These are phyloP conservation scores for Hemibagrus guttatus DNA, from an alignment of 2,797 vertebrate species.

Conservation along the genomic window DNA sequence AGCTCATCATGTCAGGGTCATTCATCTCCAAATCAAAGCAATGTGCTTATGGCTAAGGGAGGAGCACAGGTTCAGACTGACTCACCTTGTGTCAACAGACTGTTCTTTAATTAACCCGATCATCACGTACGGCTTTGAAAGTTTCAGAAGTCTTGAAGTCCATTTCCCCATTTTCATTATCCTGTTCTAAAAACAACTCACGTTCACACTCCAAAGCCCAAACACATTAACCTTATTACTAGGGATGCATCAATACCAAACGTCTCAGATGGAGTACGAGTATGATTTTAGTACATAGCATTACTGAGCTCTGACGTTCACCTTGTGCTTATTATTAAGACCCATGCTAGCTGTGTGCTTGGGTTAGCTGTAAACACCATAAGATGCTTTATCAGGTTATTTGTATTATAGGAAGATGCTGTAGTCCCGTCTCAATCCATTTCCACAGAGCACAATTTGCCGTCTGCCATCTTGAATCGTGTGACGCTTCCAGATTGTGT, in stretches of 20 bases:
- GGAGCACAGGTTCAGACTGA: constrained; percentile 1
- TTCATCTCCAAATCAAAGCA: constrained; percentile 1
- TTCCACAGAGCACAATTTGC: background rate
- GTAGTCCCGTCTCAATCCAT: background rate
- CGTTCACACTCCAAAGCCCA: background rate
- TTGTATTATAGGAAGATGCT: background rate
- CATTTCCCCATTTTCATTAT: background rate
- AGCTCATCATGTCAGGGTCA: too few species aligned
- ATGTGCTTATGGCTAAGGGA: background rate
- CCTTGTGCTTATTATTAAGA: too few species aligned
- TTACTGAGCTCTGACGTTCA: too few species aligned
- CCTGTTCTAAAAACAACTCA: background rate
- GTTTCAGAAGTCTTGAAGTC: background rate
- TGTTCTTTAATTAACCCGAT: background rate
- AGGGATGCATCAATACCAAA: background rate
- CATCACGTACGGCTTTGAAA: background rate
- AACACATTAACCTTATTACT: background rate
- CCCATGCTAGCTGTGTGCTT: background rate
- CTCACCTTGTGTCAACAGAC: background rate
- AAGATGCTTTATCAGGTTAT: background rate
- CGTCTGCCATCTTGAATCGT: background rate
- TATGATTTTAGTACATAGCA: background rate
- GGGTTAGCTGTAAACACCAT: background rate
- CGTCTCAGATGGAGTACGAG: background rate
- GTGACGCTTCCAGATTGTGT: background rate